These are phyloP conservation scores for Eilema sororculum DNA, from an alignment of 2,888 invertebrate species.

Conservation along the genomic window DNA sequence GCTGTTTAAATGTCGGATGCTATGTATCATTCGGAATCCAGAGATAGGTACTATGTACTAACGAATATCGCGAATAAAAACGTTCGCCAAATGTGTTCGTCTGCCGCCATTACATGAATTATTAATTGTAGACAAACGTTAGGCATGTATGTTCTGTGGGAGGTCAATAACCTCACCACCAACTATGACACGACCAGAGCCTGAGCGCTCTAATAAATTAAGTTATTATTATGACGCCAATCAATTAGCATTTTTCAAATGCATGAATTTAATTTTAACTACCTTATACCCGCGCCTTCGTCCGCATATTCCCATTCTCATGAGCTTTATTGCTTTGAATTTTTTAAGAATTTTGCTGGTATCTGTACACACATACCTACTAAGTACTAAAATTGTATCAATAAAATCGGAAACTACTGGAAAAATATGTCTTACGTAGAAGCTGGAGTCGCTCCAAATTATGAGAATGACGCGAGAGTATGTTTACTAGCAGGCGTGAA, in stretches of 20 bases:
- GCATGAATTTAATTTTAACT: not conserved
- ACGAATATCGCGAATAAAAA: conserved; percentile 55
- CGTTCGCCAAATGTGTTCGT: conserved; percentile 64
- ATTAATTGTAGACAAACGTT: conserved; percentile 78
- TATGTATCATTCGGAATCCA: conserved; percentile 6
- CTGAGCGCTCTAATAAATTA: conserved; percentile 55
- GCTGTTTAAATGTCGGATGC: not conserved
- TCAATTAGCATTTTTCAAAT: conserved; percentile 39
- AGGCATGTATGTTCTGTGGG: conserved; percentile 48
- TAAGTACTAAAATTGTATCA: conserved; percentile 1
- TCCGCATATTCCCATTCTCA: not conserved
- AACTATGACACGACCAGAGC: conserved; percentile 50
- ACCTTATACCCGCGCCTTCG: not conserved
- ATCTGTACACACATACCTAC: not conserved
- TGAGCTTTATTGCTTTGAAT: not conserved
- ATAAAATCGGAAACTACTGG: conserved; percentile 30
- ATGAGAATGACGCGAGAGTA: conserved; percentile 59
- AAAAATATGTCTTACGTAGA: conserved; percentile 46
- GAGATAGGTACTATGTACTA: conserved; percentile 25
- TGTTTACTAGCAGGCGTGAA: conserved; percentile 70
- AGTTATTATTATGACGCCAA: conserved; percentile 36
- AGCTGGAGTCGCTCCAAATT: conserved; percentile 77
- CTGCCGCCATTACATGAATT: conserved; percentile 74
- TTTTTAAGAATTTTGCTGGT: not conserved
- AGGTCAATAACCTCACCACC: conserved; percentile 69